Evolutionary conservation across 2,888 invertebrate species (phyloP), one percentile per base, ranked within the genome.

Genomic region (Dicranocentrus wangi): DNA sequence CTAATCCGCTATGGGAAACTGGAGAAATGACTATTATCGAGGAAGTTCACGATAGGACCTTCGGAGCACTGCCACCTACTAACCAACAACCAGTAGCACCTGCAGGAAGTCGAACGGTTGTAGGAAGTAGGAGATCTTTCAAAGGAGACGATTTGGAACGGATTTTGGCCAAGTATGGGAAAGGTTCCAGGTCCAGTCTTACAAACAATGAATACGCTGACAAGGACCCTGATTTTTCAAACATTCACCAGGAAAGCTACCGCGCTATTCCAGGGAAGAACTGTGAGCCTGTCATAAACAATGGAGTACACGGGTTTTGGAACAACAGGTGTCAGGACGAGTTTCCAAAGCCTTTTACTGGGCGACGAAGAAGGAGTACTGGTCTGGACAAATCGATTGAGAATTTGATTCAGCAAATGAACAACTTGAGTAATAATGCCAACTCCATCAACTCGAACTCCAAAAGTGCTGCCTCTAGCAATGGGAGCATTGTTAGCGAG

Each of bases 111-210:
- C 2, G 58, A 58, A 7, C 19, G n/a, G 1, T n/a, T 5, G n/a
- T 2, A 1, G 27, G 28, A 25, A 43, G 43, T 17, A 21, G 68
- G 23, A 58, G 27, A 23, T 61, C 39, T 32, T 32, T 47, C 13
- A 68, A 27, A 25, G 32, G 28, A 7, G 75, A 81, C 5, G 82
- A 77, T 28, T 51, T 82, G 21, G 77, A 77, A 21, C 65, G 72
- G 21, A 82, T 82, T 43, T 58, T 82, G 17, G 72, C 76, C 10
- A 82, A 82, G 25, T 82, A 82, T 42, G 76, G 76, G 10, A 76
- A 66, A 58, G 13, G n/a, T 7, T 43, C 60, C 1, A 58, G 39
- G 13, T 28, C 60, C n/a, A n/a, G n/a, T n/a, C n/a, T n/a, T n/a
- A n/a, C n/a, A 5, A 76, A 60, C 15, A 58, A 58, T 13, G 55